These are phyloP conservation scores for Caenorhabditis plicata DNA, from an alignment of 2,888 invertebrate genomes.

Conservation along the genomic window DNA sequence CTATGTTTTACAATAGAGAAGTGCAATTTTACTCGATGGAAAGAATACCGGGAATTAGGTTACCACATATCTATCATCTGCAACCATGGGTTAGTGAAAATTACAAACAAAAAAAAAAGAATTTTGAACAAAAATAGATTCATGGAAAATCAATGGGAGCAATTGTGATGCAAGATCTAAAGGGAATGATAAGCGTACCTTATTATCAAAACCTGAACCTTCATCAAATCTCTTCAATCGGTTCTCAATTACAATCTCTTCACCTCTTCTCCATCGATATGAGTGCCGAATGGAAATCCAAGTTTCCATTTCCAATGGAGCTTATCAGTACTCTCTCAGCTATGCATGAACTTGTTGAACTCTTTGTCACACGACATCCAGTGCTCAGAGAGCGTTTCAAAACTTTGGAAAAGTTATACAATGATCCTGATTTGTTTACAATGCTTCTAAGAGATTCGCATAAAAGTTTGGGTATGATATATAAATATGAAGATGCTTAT, in stretches of 20 bases:
- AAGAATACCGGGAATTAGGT: slow-evolving; percentile 21
- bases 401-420: slow-evolving; percentile 23
- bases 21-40: slow-evolving; percentile 34
- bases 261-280: slow-evolving; percentile 29
- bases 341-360: slow-evolving; percentile 29
- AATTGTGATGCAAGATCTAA: slow-evolving; percentile 37
- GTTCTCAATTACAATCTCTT: slow-evolving; percentile 23
- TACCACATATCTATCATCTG: slow-evolving; percentile 21
- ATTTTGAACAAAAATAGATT: slow-evolving; percentile 6
- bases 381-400: slow-evolving; percentile 12
- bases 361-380: slow-evolving; percentile 24
- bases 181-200: slow-evolving; percentile 33
- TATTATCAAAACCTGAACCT: slow-evolving; percentile 35
- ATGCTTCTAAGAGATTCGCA: slow-evolving; percentile 26
- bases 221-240: slow-evolving; percentile 26
- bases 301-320: slow-evolving; percentile 32
- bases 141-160: slow-evolving; percentile 20
- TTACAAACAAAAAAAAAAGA: background rate
- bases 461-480: slow-evolving; percentile 10
- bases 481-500: no score
- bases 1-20: slow-evolving; percentile 38
- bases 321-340: slow-evolving; percentile 30
- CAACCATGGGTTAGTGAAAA: slow-evolving; percentile 23
- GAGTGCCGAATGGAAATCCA: slow-evolving; percentile 9
- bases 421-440: slow-evolving; percentile 11